A percentile compares a stretch with the other conserved stretches of the same genome.
Conservation (phyloP, 2,888 invertebrate genomes). For the Ormyrus rosae region DNA sequence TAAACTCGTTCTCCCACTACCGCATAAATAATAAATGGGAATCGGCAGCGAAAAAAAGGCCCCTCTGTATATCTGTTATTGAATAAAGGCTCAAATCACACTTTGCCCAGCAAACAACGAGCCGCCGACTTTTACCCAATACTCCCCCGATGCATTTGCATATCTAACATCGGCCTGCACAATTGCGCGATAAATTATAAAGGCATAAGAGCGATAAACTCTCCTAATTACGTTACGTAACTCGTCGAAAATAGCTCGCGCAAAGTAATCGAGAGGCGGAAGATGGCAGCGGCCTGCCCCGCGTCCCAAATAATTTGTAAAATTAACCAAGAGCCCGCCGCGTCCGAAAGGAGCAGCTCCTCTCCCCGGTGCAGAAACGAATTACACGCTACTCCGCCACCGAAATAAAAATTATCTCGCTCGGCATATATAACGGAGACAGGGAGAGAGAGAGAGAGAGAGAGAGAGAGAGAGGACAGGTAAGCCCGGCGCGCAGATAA, state of each 20-base stretch:
- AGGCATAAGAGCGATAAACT: neutral
- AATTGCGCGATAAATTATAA: neutral
- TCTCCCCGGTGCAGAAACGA: constrained; percentile 1
- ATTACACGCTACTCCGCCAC: constrained; percentile 40
- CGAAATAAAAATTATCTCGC: constrained; percentile 49
- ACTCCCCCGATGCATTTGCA: neutral
- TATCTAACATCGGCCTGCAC: neutral
- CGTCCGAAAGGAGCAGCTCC: too few relatives aligned
- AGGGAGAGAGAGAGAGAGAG: neutral
- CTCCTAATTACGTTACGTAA: constrained; percentile 20
- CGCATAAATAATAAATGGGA: neutral
- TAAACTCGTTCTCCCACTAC: constrained; percentile 10
- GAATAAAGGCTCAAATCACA: too few relatives aligned
- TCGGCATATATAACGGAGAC: constrained; percentile 20
- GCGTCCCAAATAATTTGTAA: constrained; percentile 42
- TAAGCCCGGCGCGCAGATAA: constrained; percentile 38
- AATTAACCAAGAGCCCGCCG: constrained; percentile 10
- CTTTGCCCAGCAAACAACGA: neutral
- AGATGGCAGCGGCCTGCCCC: neutral
- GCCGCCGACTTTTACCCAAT: too few relatives aligned
- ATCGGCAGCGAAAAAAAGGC: neutral
- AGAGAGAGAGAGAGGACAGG: neutral
- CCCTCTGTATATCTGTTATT: too few relatives aligned
- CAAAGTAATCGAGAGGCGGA: neutral
- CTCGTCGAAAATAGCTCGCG: neutral